phyloP scores from a whole-genome alignment of 2,113 vertebrate genomes.

The Numenius arquata region DNA sequence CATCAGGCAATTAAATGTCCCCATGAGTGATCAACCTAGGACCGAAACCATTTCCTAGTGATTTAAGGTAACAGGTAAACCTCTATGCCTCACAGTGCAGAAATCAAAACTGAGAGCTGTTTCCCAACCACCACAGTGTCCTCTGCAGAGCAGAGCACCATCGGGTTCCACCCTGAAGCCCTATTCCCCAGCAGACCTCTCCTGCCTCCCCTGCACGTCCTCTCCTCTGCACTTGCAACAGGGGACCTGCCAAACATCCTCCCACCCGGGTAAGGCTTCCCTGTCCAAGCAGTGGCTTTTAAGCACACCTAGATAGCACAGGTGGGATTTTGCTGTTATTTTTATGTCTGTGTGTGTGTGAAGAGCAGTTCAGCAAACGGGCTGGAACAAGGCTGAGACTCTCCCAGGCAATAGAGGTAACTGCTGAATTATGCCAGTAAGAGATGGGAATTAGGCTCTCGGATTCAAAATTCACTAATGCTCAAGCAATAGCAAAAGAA shows the following conservation, averaged over 20 bases:
- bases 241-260: not conserved
- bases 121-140: fast-evolving
- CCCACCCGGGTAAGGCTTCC: fast-evolving
- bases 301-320: not conserved
- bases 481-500: not conserved
- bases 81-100: not conserved
- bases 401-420: not conserved
- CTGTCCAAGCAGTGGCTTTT: not conserved
- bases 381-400: not conserved
- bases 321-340: not conserved
- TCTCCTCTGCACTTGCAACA: not conserved
- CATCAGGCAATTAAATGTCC: not conserved
- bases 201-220: not conserved
- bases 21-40: not conserved
- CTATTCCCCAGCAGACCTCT: not conserved
- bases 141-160: not conserved
- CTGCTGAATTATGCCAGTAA: not conserved
- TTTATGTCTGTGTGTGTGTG: not conserved
- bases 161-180: not conserved
- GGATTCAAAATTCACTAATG: not conserved
- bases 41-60: not conserved
- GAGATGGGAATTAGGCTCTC: not conserved
- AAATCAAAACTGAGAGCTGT: not conserved
- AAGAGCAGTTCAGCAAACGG: not conserved
- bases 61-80: not conserved